A percentile compares a stretch with the other conserved stretches of the same genome.
These are phyloP conservation scores for Ictalurus furcatus DNA, from an alignment of 2,113 vertebrate species.

Conservation along the genomic window DNA sequence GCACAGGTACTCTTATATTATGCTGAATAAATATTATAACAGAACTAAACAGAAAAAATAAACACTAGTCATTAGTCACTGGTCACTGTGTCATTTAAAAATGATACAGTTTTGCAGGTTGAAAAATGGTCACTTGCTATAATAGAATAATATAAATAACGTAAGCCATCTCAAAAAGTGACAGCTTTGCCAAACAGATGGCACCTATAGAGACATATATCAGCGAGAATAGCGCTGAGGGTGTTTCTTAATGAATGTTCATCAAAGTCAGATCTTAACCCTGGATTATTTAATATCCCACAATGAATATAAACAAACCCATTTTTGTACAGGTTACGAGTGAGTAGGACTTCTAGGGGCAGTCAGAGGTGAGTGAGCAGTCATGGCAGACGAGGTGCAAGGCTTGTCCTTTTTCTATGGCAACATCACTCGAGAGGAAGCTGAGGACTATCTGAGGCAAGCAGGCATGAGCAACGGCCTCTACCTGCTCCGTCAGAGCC, in stretches of 20 bases:
- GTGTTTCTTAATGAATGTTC: not conserved
- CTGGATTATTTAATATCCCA: not conserved
- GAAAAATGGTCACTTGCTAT: not conserved
- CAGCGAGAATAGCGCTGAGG: not conserved
- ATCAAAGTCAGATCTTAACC: not conserved
- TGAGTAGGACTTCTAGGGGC: not conserved
- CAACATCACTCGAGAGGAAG: slow-evolving; percentile 94
- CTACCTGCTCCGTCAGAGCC: slow-evolving; percentile 89
- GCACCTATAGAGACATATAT: not conserved
- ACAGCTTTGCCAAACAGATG: not conserved
- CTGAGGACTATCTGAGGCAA: slow-evolving; percentile 84
- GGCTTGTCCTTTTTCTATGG: slow-evolving; percentile 88
- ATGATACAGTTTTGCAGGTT: too few relatives aligned
- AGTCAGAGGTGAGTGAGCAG: slow-evolving; percentile 24
- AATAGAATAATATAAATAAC: not conserved
- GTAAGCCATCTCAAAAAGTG: not conserved
- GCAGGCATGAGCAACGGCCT: slow-evolving; percentile 78
- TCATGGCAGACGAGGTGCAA: slow-evolving; percentile 73
- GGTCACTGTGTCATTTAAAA: not conserved
- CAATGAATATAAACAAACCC: not conserved
- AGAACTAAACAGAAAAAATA: not conserved
- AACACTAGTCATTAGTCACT: not conserved
- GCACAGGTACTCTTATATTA: not conserved
- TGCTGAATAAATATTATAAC: not conserved
- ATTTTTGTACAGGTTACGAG: slow-evolving; percentile 21